phyloP scores from a whole-genome alignment of 2,113 vertebrate genomes.

The Lepus europaeus region DNA sequence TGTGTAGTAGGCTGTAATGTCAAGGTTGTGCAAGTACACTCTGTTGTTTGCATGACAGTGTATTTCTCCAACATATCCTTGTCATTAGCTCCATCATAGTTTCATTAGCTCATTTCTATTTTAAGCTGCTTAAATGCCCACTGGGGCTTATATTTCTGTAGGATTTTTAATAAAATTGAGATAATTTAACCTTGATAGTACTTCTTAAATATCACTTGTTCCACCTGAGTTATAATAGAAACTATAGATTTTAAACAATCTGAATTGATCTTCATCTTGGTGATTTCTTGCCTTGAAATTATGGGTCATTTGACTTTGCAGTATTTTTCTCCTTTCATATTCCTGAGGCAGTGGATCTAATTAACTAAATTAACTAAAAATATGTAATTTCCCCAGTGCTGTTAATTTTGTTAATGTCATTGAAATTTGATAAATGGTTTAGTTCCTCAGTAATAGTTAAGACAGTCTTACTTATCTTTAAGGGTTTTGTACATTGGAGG shows the following conservation, averaged over 20 bases:
- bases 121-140: not conserved
- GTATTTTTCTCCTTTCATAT: not conserved
- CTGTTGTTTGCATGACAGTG: no score
- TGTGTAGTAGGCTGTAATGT: no score
- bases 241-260: not conserved
- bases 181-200: not conserved
- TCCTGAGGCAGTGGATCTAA: constrained; percentile 19
- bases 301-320: constrained; percentile 9
- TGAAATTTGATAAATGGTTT: constrained; percentile 5
- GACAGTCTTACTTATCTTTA: constrained; percentile 52
- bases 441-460: not conserved
- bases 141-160: not conserved
- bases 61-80: no score
- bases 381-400: not conserved
- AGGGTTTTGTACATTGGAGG: constrained; percentile 24
- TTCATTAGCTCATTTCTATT: not conserved
- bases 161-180: not conserved
- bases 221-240: not conserved
- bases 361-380: constrained; percentile 41
- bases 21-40: no score
- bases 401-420: constrained; percentile 51
- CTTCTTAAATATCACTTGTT: not conserved
- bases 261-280: constrained; percentile 29
- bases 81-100: no score
- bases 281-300: constrained; percentile 45